phyloP scores from a whole-genome alignment of 2,888 invertebrate species.

The Hoplodrina ambigua region DNA sequence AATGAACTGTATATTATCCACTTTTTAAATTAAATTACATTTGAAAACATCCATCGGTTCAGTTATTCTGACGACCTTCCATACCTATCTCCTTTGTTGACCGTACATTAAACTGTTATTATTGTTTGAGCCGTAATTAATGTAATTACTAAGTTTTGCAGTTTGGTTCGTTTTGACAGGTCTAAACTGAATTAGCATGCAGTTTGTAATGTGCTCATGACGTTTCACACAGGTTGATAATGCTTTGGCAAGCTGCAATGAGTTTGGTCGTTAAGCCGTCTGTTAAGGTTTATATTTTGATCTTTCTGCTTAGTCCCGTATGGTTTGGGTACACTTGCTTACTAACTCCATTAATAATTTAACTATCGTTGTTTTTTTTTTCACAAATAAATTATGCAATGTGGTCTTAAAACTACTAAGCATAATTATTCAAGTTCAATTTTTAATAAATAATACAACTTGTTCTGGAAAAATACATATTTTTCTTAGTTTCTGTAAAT shows the following conservation, averaged over 20 bases:
- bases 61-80: too few species aligned
- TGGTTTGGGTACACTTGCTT: conserved; percentile 64
- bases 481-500: too few species aligned
- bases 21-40: too few species aligned
- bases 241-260: conserved; percentile 67
- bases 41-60: too few species aligned
- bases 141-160: background rate
- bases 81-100: too few species aligned
- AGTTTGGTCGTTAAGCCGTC: conserved; percentile 63
- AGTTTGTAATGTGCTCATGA: conserved; percentile 46
- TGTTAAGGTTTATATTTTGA: conserved; percentile 73
- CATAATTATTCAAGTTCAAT: too few species aligned
- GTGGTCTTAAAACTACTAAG: too few species aligned
- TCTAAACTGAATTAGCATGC: conserved; percentile 19
- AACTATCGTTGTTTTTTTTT: conserved; percentile 2
- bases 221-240: conserved; percentile 71
- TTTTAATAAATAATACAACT: too few species aligned
- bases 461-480: too few species aligned
- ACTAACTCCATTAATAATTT: conserved; percentile 43
- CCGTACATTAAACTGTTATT: too few species aligned
- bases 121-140: too few species aligned
- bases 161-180: background rate
- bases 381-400: background rate
- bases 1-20: too few species aligned
- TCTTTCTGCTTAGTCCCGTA: conserved; percentile 71